Evolutionary conservation across 2,888 invertebrate genomes (phyloP).

Genomic region (Helleia helle): DNA sequence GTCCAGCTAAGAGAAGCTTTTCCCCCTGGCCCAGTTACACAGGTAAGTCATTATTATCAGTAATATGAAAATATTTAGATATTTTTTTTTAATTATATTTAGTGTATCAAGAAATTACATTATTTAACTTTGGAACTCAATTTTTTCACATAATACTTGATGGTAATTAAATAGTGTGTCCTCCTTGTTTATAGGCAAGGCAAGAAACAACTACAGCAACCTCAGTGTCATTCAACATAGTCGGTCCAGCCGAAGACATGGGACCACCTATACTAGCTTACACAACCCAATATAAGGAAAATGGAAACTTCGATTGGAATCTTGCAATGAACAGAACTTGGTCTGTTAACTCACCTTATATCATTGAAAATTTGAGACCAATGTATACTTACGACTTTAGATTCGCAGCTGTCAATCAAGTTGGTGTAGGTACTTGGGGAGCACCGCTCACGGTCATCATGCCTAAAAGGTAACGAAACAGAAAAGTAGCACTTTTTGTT

Average conservation of each 20-base stretch:
- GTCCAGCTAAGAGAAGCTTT: conserved; percentile 84
- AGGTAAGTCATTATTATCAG: conserved; percentile 52
- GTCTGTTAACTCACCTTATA: conserved; percentile 86
- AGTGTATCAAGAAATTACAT: too few species aligned
- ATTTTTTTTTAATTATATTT: too few species aligned
- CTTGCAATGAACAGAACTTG: conserved; percentile 81
- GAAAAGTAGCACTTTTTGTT: not conserved
- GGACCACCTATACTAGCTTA: conserved; percentile 85
- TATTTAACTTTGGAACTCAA: too few species aligned
- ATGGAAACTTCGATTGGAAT: conserved; percentile 79
- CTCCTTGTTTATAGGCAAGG: conserved; percentile 74
- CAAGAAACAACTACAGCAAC: conserved; percentile 86
- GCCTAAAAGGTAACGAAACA: conserved; percentile 72
- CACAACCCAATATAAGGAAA: conserved; percentile 83
- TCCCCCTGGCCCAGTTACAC: conserved; percentile 77
- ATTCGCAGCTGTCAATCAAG: conserved; percentile 89
- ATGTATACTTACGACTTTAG: conserved; percentile 86
- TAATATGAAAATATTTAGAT: too few species aligned
- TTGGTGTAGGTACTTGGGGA: conserved; percentile 85
- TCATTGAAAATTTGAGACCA: conserved; percentile 85
- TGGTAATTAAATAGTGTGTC: too few species aligned
- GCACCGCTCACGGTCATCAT: conserved; percentile 78
- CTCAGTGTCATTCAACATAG: conserved; percentile 85
- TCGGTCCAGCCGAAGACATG: conserved; percentile 81
- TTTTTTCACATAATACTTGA: too few species aligned